These are phyloP conservation scores for Notothenia coriiceps DNA, from an alignment of 2,113 vertebrate genomes.

Conservation along the genomic window DNA sequence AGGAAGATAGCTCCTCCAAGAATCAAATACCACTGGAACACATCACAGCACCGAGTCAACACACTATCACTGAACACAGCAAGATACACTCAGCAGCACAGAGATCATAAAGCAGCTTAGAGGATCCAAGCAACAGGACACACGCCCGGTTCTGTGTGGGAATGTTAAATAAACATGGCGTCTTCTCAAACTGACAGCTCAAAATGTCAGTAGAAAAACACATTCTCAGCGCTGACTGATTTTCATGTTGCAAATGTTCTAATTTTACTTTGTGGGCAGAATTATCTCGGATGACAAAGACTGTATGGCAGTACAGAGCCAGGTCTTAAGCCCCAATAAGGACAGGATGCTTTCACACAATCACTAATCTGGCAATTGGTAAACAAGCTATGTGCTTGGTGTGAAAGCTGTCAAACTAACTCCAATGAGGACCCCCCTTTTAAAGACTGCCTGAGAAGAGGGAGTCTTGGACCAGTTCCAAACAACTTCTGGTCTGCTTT, in stretches of 20 bases:
- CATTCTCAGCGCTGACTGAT: neutral
- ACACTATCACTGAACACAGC: conserved; percentile 51
- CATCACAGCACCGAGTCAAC: conserved; percentile 80
- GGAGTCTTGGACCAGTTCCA: neutral
- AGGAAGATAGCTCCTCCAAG: conserved; percentile 94
- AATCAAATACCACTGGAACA: conserved; percentile 96
- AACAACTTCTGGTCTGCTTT: neutral
- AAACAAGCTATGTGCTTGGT: neutral
- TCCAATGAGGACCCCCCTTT: neutral
- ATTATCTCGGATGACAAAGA: neutral
- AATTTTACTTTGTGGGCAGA: neutral
- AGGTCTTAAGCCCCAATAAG: neutral
- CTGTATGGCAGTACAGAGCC: neutral
- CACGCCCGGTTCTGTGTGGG: neutral
- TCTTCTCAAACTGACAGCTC: neutral
- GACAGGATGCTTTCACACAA: neutral
- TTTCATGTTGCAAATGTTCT: neutral
- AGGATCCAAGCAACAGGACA: neutral
- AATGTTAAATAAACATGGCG: neutral
- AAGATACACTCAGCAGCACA: conserved; percentile 21
- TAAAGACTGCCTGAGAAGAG: neutral
- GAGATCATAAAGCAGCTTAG: neutral
- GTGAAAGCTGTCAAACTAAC: neutral
- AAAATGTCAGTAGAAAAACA: neutral
- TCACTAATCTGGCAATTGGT: neutral